Evolutionary conservation across 1,140 invertebrate species (phyloP).

Genomic region (Cydia strobilella): DNA sequence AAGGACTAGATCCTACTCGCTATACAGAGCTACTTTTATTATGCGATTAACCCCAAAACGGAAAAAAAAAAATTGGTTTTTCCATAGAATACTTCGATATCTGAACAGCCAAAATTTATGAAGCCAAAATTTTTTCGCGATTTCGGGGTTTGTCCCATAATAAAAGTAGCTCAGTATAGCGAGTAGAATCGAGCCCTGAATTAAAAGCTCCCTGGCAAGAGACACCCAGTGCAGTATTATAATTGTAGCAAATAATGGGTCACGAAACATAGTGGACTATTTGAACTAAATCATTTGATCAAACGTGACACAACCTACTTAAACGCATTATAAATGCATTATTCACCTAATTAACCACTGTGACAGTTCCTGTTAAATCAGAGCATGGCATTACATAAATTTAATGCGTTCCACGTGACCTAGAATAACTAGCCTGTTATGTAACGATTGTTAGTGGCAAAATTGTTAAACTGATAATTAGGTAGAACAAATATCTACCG

Average conservation of each 20-base stretch:
- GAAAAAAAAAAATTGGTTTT: too few relatives aligned
- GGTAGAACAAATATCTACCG: not conserved
- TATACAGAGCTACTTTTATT: too few relatives aligned
- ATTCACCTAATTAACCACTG: not conserved
- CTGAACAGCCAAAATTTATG: too few relatives aligned
- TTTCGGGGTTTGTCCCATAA: too few relatives aligned
- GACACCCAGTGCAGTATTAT: too few relatives aligned
- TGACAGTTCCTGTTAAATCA: not conserved
- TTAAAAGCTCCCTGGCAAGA: too few relatives aligned
- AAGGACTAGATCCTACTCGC: too few relatives aligned
- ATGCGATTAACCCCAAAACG: too few relatives aligned
- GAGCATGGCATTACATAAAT: constrained; percentile 7
- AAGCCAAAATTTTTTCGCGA: too few relatives aligned
- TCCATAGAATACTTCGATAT: too few relatives aligned
- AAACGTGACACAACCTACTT: not conserved
- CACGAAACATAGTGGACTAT: not conserved
- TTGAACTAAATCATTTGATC: not conserved
- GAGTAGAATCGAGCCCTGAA: too few relatives aligned
- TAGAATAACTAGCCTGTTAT: not conserved
- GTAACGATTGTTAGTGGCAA: not conserved
- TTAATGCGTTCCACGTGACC: not conserved
- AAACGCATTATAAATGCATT: constrained; percentile 4
- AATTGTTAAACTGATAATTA: not conserved
- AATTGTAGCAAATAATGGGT: not conserved
- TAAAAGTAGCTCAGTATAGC: too few relatives aligned